A percentile compares a stretch with the other conserved stretches of the same genome.
phyloP scores from a whole-genome alignment of 2,113 vertebrate species.

The Ailuropoda melanoleuca region DNA sequence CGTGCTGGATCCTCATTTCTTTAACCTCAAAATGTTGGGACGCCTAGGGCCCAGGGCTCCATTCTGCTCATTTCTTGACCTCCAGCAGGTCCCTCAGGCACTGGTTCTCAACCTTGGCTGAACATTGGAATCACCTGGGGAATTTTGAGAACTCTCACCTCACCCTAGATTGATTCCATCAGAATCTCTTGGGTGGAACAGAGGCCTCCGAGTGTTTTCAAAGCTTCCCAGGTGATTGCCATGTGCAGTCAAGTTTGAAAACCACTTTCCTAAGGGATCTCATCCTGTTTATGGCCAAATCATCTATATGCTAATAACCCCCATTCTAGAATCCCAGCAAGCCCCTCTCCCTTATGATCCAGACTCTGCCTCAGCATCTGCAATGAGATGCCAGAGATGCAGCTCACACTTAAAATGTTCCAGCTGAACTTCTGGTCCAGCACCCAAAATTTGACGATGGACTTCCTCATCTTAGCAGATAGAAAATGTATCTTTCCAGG shows the following conservation, averaged over 20 bases:
- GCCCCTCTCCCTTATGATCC: too few relatives aligned
- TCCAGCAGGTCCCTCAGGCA: rapidly evolving
- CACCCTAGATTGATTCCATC: rapidly evolving
- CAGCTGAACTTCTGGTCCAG: background rate
- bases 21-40: rapidly evolving
- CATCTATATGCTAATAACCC: background rate
- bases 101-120: background rate
- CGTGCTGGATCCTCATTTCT: rapidly evolving
- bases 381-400: rapidly evolving
- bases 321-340: rapidly evolving
- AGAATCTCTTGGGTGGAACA: background rate
- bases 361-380: background rate
- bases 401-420: background rate
- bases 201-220: rapidly evolving
- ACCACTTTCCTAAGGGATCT: background rate
- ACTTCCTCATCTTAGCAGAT: background rate
- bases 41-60: background rate
- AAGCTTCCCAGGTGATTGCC: background rate
- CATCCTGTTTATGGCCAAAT: background rate
- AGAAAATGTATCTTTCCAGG: background rate
- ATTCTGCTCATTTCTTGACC: rapidly evolving
- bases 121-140: rapidly evolving
- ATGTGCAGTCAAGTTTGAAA: background rate
- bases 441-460: rapidly evolving
- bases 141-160: rapidly evolving